Percentiles rank a stretch among this genome's conserved stretches.
Evolutionary conservation across 1,140 invertebrate species (phyloP).

Genomic region (Mercenaria mercenaria): DNA sequence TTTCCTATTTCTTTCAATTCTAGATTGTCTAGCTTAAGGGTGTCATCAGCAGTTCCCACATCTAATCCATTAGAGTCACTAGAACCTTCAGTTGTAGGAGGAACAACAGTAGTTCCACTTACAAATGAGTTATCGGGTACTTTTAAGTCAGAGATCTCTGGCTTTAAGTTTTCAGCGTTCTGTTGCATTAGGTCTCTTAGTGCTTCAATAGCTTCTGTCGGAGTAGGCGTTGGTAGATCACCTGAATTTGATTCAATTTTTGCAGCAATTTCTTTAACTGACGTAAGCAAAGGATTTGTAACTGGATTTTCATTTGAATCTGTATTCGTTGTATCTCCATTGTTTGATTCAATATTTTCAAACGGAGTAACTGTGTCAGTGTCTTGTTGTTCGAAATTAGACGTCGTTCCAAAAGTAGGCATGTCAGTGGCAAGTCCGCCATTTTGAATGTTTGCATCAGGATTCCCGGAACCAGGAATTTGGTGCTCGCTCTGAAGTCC

Average conservation of each 20-base stretch:
- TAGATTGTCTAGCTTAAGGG: not conserved
- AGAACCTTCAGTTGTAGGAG: not conserved
- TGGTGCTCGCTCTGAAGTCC: conserved; percentile 22
- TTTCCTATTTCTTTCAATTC: not conserved
- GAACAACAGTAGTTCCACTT: not conserved
- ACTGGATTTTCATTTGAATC: conserved; percentile 24
- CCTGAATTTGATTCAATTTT: not conserved
- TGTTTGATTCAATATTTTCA: not conserved
- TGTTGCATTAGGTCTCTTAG: conserved; percentile 26
- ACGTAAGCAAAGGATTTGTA: not conserved
- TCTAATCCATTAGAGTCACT: not conserved
- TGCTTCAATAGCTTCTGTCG: conserved; percentile 8
- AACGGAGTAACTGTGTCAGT: not conserved
- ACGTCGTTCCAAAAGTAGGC: not conserved
- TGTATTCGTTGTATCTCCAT: not conserved
- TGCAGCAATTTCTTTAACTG: conserved; percentile 8
- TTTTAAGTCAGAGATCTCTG: not conserved
- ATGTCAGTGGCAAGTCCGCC: conserved; percentile 16
- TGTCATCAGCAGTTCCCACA: not conserved
- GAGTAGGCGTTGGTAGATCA: not conserved
- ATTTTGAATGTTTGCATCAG: conserved; percentile 36
- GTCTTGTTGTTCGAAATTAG: not conserved
- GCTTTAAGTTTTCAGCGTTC: not conserved
- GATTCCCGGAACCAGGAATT: conserved; percentile 12
- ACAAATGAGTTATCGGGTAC: not conserved